Percentiles rank a stretch among this genome's conserved stretches.
Conservation (phyloP, 2,888 invertebrate species). For the Acleris literana region DNA sequence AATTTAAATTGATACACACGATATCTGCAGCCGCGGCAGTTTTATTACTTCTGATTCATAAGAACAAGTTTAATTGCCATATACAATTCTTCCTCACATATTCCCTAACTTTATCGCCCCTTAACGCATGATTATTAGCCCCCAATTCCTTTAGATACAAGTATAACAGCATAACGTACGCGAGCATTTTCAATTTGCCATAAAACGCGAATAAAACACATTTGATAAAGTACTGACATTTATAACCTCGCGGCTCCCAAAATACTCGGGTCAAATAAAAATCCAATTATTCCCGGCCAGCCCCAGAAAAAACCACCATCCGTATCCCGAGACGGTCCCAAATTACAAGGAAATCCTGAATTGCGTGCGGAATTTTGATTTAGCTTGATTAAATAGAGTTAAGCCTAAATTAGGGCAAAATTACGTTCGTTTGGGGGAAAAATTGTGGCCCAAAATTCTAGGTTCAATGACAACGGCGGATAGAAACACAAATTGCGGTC, state of each 20-base stretch:
- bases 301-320: constrained; percentile 1
- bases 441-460: constrained; percentile 7
- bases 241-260: constrained; percentile 2
- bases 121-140: too few relatives aligned
- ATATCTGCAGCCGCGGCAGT: too few relatives aligned
- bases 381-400: constrained; percentile 41
- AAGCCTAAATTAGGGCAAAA: constrained; percentile 32
- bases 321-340: constrained; percentile 3
- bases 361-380: constrained; percentile 42
- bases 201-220: constrained; percentile 9
- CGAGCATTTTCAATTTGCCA: constrained; percentile 12
- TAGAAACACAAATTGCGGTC: constrained; percentile 12
- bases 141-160: too few relatives aligned
- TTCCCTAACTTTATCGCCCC: too few relatives aligned
- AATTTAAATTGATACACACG: too few relatives aligned
- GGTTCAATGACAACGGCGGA: constrained; percentile 1
- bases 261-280: constrained; percentile 19
- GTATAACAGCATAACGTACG: neutral
- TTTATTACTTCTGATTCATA: too few relatives aligned
- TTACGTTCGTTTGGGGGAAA: constrained; percentile 28
- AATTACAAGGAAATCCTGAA: constrained; percentile 36
- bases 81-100: too few relatives aligned
- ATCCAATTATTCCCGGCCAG: constrained; percentile 10
- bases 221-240: constrained; percentile 26
- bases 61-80: too few relatives aligned